These are phyloP conservation scores for Dasypolia templi DNA, from an alignment of 2,888 invertebrate species.

Conservation along the genomic window DNA sequence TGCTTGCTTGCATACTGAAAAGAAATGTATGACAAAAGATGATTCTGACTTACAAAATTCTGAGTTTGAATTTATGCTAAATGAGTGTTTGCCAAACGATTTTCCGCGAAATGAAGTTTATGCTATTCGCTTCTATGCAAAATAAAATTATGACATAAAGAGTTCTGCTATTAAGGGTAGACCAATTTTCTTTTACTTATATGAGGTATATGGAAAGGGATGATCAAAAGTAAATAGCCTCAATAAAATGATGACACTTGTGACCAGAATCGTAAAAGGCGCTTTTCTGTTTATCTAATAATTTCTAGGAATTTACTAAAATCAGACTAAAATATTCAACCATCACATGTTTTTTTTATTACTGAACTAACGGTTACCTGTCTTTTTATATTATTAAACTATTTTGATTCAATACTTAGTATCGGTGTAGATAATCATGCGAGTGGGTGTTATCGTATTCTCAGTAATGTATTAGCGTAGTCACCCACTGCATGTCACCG, in stretches of 20 bases:
- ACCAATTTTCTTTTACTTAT: too few species aligned
- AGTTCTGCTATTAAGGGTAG: too few species aligned
- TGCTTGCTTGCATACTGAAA: too few species aligned
- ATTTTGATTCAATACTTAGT: slow-evolving; percentile 19
- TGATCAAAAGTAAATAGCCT: not conserved
- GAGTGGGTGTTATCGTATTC: slow-evolving; percentile 34
- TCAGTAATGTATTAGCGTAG: slow-evolving; percentile 10
- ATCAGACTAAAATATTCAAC: slow-evolving; percentile 5
- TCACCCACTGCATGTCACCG: not conserved
- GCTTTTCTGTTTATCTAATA: not conserved
- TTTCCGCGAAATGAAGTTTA: too few species aligned
- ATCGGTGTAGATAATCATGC: slow-evolving; percentile 33
- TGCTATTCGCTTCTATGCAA: too few species aligned
- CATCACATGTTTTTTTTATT: slow-evolving; percentile 23
- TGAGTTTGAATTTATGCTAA: too few species aligned
- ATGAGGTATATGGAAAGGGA: too few species aligned
- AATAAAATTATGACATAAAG: too few species aligned
- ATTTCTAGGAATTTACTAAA: not conserved
- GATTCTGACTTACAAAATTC: too few species aligned
- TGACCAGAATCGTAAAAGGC: not conserved
- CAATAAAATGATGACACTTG: not conserved
- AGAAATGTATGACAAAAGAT: too few species aligned
- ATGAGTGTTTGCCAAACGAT: too few species aligned
- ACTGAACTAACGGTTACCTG: not conserved
- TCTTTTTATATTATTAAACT: not conserved